These are phyloP conservation scores for Aphelinus atriplicis DNA, from an alignment of 1,140 invertebrate species.

Conservation along the genomic window DNA sequence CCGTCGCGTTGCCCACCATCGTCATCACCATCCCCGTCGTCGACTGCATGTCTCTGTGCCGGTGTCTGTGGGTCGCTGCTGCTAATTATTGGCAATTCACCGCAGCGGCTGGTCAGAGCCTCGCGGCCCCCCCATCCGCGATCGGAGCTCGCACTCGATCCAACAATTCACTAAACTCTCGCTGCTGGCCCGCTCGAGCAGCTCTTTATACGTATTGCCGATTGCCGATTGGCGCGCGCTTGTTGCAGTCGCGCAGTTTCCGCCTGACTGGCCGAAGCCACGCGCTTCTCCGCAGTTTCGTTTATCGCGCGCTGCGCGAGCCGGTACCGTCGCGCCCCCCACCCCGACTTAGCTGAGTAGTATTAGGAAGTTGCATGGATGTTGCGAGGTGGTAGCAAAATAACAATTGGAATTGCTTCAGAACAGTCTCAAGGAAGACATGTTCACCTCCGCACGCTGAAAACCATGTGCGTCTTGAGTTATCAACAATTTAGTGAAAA, in stretches of 20 bases:
- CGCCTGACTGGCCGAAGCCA: slow-evolving; percentile 57
- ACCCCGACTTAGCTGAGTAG: too few relatives aligned
- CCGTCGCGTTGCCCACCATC: not conserved
- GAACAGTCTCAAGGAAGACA: too few relatives aligned
- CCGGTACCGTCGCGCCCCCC: too few relatives aligned
- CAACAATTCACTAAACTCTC: too few relatives aligned
- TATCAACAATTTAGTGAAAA: too few relatives aligned
- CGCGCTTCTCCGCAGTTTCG: slow-evolving; percentile 56
- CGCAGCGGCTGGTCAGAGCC: not conserved
- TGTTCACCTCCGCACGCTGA: too few relatives aligned
- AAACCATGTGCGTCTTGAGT: too few relatives aligned
- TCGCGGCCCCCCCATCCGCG: not conserved
- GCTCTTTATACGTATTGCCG: not conserved
- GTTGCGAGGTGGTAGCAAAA: too few relatives aligned
- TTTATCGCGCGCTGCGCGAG: slow-evolving; percentile 47
- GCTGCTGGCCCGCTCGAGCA: not conserved
- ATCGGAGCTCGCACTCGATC: not conserved
- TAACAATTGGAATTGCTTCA: too few relatives aligned
- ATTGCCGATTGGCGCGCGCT: not conserved
- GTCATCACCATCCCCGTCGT: not conserved
- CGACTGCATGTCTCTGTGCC: not conserved
- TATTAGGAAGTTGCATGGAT: too few relatives aligned
- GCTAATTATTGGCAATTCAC: not conserved
- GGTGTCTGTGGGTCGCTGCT: not conserved
- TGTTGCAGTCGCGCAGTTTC: slow-evolving; percentile 46